Evolutionary conservation across 2,797 vertebrate genomes (phyloP).

Genomic region (Hypotaenidia philippensis): DNA sequence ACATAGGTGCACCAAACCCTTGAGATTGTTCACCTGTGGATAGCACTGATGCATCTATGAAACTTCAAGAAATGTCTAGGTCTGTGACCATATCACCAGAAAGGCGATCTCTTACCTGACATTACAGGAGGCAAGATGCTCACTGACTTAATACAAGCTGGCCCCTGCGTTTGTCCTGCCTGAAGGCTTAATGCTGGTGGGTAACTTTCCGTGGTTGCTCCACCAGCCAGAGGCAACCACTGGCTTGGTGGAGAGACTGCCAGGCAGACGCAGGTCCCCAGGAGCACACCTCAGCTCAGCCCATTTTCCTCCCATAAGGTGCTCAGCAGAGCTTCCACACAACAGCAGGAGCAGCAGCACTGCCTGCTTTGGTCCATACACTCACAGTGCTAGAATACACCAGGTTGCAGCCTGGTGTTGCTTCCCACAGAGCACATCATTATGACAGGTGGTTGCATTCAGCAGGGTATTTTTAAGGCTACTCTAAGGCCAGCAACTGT

Average conservation of each 20-base stretch:
- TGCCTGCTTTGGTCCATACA: background rate
- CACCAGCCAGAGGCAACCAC: background rate
- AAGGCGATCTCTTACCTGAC: background rate
- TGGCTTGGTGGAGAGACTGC: background rate
- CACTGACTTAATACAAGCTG: background rate
- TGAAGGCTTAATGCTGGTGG: background rate
- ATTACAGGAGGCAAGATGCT: background rate
- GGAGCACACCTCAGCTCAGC: background rate
- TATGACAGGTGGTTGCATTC: background rate
- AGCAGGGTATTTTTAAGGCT: background rate
- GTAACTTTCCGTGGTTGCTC: background rate
- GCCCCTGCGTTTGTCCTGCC: fast-evolving
- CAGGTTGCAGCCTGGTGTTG: background rate
- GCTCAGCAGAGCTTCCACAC: background rate
- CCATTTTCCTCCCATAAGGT: fast-evolving
- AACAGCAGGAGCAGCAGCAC: background rate
- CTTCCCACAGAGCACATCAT: background rate
- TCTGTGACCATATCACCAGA: background rate
- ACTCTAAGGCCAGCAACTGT: background rate
- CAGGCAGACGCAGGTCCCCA: background rate
- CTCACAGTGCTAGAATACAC: background rate
- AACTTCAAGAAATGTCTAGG: background rate
- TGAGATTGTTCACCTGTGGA: fast-evolving
- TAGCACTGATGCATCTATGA: background rate
- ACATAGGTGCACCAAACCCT: background rate